Evolutionary conservation across 2,797 vertebrate genomes (phyloP).

Genomic region (Enoplosus armatus): DNA sequence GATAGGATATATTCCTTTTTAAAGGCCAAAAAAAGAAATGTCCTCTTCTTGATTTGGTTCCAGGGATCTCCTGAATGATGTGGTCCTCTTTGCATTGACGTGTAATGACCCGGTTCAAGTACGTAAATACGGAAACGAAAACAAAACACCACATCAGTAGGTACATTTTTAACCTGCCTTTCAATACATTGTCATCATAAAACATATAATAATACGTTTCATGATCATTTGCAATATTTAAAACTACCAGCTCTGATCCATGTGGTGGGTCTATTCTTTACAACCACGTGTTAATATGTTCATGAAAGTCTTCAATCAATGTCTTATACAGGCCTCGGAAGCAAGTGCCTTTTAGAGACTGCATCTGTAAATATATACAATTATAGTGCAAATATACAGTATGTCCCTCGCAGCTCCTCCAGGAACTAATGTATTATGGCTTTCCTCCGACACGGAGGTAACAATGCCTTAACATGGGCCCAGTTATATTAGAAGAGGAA

Average conservation of each 20-base stretch:
- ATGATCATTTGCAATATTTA: neutral
- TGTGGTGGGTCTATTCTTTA: neutral
- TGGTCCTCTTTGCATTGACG: neutral
- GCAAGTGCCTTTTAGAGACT: neutral
- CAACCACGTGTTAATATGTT: neutral
- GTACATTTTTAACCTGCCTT: neutral
- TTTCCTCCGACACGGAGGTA: slow-evolving; percentile 11
- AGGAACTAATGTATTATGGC: neutral
- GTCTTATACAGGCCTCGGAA: neutral
- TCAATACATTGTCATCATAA: neutral
- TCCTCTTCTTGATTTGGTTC: neutral
- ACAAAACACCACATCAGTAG: too few species aligned
- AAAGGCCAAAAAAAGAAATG: slow-evolving; percentile 1
- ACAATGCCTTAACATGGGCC: slow-evolving; percentile 10
- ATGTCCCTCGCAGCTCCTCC: neutral
- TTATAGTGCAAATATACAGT: neutral
- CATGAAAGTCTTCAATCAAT: neutral
- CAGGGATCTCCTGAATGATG: slow-evolving; percentile 2
- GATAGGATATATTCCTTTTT: neutral
- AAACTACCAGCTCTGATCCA: neutral
- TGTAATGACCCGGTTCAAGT: neutral
- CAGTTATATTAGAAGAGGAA: slow-evolving; percentile 24
- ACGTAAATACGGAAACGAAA: neutral
- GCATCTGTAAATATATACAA: neutral
- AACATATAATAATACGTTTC: neutral